These are phyloP conservation scores for Hucho hucho DNA, from an alignment of 2,113 vertebrate species.

Conservation along the genomic window DNA sequence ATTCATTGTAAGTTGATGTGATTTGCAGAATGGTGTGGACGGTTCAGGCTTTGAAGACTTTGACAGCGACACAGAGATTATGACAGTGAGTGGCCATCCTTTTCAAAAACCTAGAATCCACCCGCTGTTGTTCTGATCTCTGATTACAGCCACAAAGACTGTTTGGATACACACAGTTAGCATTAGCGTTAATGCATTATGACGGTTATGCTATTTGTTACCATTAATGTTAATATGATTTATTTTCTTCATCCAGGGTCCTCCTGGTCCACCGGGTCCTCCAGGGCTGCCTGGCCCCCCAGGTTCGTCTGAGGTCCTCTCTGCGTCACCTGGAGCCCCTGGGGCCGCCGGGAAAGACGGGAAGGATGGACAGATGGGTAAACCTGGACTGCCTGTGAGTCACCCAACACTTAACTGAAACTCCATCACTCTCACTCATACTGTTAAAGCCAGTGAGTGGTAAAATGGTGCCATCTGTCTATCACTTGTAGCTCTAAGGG, in stretches of 20 bases:
- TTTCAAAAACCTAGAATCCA: no score
- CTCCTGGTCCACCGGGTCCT: conserved; percentile 71
- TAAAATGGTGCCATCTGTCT: background rate
- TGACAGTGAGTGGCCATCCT: conserved; percentile 58
- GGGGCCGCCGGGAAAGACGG: conserved; percentile 77
- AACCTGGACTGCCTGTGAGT: conserved; percentile 81
- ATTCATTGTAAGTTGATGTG: background rate
- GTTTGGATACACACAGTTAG: no score
- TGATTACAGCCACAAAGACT: no score
- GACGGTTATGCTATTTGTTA: no score
- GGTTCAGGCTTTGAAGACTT: conserved; percentile 76
- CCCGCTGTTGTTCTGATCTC: no score
- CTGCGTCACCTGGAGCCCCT: conserved; percentile 61
- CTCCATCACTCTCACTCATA: background rate
- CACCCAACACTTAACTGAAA: background rate
- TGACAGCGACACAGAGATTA: conserved; percentile 71
- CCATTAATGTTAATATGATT: background rate
- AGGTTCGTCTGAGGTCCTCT: conserved; percentile 60
- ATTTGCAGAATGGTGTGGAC: conserved; percentile 70
- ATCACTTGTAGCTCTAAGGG: background rate
- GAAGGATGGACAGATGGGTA: conserved; percentile 74
- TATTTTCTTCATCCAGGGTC: conserved; percentile 55
- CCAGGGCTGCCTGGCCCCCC: conserved; percentile 80
- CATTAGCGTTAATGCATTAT: background rate
- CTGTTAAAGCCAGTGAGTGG: background rate